These are phyloP conservation scores for Drosophila sucinea DNA, from an alignment of 1,140 invertebrate species.

Conservation along the genomic window DNA sequence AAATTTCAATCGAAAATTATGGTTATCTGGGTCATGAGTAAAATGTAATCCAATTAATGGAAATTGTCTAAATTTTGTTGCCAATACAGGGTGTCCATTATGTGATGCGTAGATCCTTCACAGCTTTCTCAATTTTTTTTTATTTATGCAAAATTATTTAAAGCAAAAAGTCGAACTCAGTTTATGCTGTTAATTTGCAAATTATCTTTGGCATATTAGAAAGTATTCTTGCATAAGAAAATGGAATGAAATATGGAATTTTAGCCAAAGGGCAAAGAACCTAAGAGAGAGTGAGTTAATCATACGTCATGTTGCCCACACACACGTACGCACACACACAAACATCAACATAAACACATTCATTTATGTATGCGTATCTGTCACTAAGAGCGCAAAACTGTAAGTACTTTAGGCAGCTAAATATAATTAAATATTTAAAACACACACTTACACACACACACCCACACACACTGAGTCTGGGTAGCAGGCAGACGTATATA, in stretches of 20 bases:
- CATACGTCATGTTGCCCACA: conserved; percentile 1
- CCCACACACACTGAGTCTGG: conserved; percentile 14
- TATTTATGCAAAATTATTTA: conserved; percentile 40
- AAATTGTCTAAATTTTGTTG: too few species aligned
- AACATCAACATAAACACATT: conserved; percentile 23
- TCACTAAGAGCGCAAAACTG: conserved; percentile 77
- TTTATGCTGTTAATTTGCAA: conserved; percentile 45
- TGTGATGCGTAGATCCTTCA: too few species aligned
- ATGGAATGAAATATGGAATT: conserved; percentile 51
- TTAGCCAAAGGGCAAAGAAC: not conserved
- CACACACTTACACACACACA: conserved; percentile 41
- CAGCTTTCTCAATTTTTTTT: too few species aligned
- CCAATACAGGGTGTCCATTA: too few species aligned
- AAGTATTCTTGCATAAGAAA: conserved; percentile 53
- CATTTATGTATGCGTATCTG: conserved; percentile 45
- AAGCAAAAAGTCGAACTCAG: conserved; percentile 7
- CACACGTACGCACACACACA: conserved; percentile 24
- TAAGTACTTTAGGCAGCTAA: conserved; percentile 80
- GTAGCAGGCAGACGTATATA: not conserved
- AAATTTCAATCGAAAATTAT: too few species aligned
- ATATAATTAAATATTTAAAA: conserved; percentile 80
- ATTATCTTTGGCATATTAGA: conserved; percentile 57
- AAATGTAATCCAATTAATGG: too few species aligned
- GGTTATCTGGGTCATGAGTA: too few species aligned
- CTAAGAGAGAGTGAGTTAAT: conserved; percentile 1